Evolutionary conservation across 2,888 invertebrate genomes (phyloP).

Genomic region (Trisateles emortualis): DNA sequence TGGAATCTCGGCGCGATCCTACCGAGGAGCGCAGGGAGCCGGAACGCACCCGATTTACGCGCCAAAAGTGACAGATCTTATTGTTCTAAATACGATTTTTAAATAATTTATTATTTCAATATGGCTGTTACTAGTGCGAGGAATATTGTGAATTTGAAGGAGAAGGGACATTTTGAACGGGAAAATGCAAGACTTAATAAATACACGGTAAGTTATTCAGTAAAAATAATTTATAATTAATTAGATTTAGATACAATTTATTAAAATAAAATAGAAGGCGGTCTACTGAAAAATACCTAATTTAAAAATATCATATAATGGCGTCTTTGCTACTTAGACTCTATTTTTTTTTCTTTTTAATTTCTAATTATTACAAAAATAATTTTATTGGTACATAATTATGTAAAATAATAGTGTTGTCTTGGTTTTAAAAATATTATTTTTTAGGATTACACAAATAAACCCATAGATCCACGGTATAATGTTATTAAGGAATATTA

Average conservation of each 20-base stretch:
- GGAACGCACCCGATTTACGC: slow-evolving; percentile 63
- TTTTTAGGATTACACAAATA: too few species aligned
- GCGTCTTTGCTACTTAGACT: too few species aligned
- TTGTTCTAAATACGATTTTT: slow-evolving; percentile 53
- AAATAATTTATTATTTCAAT: slow-evolving; percentile 48
- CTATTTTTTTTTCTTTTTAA: too few species aligned
- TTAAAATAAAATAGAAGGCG: too few species aligned
- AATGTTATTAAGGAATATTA: background rate
- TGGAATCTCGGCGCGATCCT: slow-evolving; percentile 80
- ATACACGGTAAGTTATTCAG: slow-evolving; percentile 80
- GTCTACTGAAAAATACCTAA: too few species aligned
- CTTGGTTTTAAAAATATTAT: too few species aligned
- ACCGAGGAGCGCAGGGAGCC: slow-evolving; percentile 74
- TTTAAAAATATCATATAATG: too few species aligned
- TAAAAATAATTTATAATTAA: slow-evolving; percentile 1
- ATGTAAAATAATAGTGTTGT: too few species aligned
- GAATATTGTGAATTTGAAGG: slow-evolving; percentile 76
- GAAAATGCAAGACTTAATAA: slow-evolving; percentile 79
- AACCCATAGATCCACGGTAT: too few species aligned
- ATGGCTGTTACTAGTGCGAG: slow-evolving; percentile 82
- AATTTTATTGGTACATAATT: too few species aligned
- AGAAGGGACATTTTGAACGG: slow-evolving; percentile 75
- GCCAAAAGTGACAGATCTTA: slow-evolving; percentile 74
- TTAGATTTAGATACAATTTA: too few species aligned
- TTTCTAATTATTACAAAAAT: too few species aligned